A percentile compares a stretch with the other conserved stretches of the same genome.
These are phyloP conservation scores for Himalopsyche tibetana DNA, from an alignment of 2,888 invertebrate species.

Conservation along the genomic window DNA sequence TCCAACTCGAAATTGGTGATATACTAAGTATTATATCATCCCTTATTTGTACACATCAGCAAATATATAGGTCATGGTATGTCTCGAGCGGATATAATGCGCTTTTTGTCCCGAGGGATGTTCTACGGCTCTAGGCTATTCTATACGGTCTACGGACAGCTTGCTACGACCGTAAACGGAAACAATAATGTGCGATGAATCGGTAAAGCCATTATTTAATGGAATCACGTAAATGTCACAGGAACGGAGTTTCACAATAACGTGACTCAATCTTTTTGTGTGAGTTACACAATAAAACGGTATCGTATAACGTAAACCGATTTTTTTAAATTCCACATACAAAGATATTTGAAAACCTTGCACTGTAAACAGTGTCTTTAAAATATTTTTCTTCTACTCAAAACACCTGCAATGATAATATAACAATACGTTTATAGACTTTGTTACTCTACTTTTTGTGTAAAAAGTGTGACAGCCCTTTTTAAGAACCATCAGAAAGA, in stretches of 20 bases:
- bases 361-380: no score
- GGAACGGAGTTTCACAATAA: not conserved
- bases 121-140: not conserved
- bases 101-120: slow-evolving; percentile 20
- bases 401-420: no score
- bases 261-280: not conserved
- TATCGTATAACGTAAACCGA: no score
- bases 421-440: no score
- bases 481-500: no score
- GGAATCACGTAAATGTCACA: slow-evolving; percentile 3
- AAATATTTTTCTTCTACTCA: no score
- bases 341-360: no score
- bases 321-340: no score
- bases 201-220: slow-evolving; percentile 3
- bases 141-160: slow-evolving; percentile 7
- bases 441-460: no score
- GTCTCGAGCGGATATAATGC: slow-evolving; percentile 20
- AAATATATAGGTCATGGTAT: slow-evolving; percentile 10
- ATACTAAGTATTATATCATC: not conserved
- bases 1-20: no score
- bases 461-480: no score
- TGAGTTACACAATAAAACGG: no score
- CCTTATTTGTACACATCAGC: not conserved
- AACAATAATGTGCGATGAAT: slow-evolving; percentile 29
- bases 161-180: slow-evolving; percentile 13